Base-by-base conservation (phyloP, 2,797 vertebrate genomes). In the Ctenochaetus hawaiiensis region DNA sequence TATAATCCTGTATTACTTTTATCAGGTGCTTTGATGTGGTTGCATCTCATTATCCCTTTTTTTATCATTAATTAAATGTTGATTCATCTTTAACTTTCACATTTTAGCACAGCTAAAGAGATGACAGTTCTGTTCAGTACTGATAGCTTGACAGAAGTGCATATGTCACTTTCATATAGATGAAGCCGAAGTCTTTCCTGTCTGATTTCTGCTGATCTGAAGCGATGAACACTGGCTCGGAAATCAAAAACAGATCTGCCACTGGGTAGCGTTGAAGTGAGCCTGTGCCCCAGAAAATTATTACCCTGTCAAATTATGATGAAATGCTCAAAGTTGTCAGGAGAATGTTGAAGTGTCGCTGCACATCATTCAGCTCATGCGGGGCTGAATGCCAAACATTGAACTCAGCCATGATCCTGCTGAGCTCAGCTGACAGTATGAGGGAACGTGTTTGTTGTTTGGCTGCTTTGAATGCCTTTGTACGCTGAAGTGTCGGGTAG, bases 341-440 rank as follows among this genome's bases (percentile, higher is more conserved):
- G 41, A 20, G 67, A 59, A 71, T 59, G 82, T 72, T 78, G 8
- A 78, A 65, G 75, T 83, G 78, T 87, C 77, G 17, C 51, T 18
- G 37, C 72, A 57, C 75, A 68, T 78, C 61, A 77, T 75, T 84
- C 65, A 78, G 64, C 66, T 69, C 43, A 13, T 11, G 60, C 59
- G 0, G 60, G 2, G 74, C 68, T 41, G 64, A 67, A 79, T 13
- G 72, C 78, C 83, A 85, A 73, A 78, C 61, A 54, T 1, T 63
- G 69, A 83, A 37, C 60, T 78, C 53, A 6, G 1, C 51, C 30
- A 45, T 72, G 76, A 86, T 83, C 81, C 60, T 41, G 82, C 78
- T 84, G 81, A 84, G 81, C 85, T 85, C 78, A 83, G 84, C 80
- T 81, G 84, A 81, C 79, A 47, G 80, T n/a, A 5, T 51, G 70